Evolutionary conservation across 2,113 vertebrate genomes (phyloP).

Genomic region (Semicossyphus pulcher): DNA sequence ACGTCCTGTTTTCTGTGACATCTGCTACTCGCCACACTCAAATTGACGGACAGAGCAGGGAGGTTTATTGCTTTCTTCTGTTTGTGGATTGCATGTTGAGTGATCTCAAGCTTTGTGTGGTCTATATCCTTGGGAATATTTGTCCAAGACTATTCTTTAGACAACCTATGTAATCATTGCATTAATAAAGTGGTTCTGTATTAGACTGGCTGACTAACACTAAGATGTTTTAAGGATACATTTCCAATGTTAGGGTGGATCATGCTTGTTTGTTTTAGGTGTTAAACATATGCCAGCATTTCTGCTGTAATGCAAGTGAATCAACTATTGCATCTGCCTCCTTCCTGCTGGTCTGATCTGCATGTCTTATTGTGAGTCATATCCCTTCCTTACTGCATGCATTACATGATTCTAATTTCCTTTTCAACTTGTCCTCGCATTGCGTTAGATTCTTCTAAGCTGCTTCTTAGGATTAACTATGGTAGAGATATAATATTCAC

Average conservation of each 20-base stretch:
- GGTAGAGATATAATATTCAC: not conserved
- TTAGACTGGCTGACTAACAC: too few species aligned
- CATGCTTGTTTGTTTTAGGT: slow-evolving; percentile 32
- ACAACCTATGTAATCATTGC: slow-evolving; percentile 2
- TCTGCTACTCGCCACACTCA: slow-evolving; percentile 68
- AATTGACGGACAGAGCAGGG: slow-evolving; percentile 60
- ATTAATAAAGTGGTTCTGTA: slow-evolving; percentile 5
- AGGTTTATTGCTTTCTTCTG: slow-evolving; percentile 30
- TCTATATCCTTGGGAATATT: slow-evolving; percentile 21
- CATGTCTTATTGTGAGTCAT: slow-evolving; percentile 25
- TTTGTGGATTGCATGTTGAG: slow-evolving; percentile 19
- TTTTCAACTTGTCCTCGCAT: not conserved
- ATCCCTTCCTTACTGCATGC: not conserved
- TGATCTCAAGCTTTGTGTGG: slow-evolving; percentile 13
- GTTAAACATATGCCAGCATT: slow-evolving; percentile 5
- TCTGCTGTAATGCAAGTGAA: too few species aligned
- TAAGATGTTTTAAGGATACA: slow-evolving; percentile 9
- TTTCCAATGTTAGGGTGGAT: slow-evolving; percentile 6
- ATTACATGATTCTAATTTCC: not conserved
- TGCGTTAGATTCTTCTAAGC: not conserved
- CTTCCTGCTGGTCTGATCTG: slow-evolving; percentile 25
- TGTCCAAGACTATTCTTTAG: not conserved
- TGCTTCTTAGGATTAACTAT: not conserved
- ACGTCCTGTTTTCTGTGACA: slow-evolving; percentile 71
- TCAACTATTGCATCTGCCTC: too few species aligned